Percentiles rank a stretch among this genome's conserved stretches.
Conservation (phyloP, 1,140 invertebrate genomes). For the Melipona quadrifasciata region DNA sequence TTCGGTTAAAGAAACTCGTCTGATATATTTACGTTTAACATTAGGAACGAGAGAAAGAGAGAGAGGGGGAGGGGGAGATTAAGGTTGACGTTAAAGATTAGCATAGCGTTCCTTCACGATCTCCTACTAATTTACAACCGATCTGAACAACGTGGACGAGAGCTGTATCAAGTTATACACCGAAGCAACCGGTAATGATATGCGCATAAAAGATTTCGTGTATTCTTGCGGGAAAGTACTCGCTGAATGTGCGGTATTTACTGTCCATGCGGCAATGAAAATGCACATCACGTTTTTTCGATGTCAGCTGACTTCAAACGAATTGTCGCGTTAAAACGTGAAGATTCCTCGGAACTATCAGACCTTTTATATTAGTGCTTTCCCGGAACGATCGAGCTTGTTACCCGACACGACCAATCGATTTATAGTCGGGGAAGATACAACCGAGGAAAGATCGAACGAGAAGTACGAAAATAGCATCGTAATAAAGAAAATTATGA, state of each 20-base stretch:
- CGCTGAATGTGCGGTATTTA: constrained; percentile 48
- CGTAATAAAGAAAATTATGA: not conserved
- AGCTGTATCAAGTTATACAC: constrained; percentile 8
- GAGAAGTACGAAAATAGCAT: not conserved
- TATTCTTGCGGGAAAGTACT: constrained; percentile 16
- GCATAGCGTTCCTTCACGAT: constrained; percentile 28
- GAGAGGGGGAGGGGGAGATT: not conserved
- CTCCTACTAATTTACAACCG: not conserved
- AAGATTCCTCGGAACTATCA: constrained; percentile 2
- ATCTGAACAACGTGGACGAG: not conserved
- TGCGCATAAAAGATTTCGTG: constrained; percentile 52
- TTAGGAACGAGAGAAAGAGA: not conserved
- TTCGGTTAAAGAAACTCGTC: not conserved
- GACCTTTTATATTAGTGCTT: not conserved
- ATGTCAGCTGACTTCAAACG: constrained; percentile 35
- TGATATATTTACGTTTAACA: not conserved
- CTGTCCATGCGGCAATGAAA: constrained; percentile 9
- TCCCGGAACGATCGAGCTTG: not conserved
- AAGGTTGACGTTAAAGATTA: constrained; percentile 3
- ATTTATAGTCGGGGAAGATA: not conserved
- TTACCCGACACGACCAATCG: not conserved
- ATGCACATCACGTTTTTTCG: constrained; percentile 43
- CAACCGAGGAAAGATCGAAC: not conserved
- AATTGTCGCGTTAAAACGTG: constrained; percentile 2
- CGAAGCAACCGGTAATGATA: not conserved